phyloP scores from a whole-genome alignment of 2,113 vertebrate genomes.

The Terrapene triunguis region DNA sequence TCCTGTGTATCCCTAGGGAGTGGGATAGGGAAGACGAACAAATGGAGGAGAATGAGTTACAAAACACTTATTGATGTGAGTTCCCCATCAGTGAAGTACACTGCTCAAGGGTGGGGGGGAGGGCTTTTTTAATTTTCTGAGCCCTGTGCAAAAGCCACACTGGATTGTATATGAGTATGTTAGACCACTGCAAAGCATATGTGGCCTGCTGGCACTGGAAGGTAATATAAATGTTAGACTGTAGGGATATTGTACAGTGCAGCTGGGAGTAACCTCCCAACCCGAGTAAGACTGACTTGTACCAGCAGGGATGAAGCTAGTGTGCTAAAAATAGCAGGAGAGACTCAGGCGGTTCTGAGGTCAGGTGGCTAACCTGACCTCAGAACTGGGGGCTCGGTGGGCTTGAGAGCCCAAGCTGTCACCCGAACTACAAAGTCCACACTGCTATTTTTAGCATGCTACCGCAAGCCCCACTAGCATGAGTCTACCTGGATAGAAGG shows the following conservation, averaged over 20 bases:
- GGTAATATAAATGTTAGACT: not conserved
- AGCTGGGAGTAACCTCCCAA: not conserved
- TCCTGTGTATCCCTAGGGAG: not conserved
- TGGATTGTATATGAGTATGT: not conserved
- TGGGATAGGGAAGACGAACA: not conserved
- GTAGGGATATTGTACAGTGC: not conserved
- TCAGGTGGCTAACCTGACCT: not conserved
- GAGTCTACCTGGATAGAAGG: not conserved
- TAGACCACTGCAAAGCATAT: not conserved
- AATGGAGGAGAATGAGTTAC: not conserved
- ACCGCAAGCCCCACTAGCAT: not conserved
- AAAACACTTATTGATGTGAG: not conserved
- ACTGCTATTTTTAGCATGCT: not conserved
- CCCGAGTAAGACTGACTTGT: not conserved
- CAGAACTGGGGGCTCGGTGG: not conserved
- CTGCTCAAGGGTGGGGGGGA: not conserved
- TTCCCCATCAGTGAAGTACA: not conserved
- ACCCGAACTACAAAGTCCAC: not conserved
- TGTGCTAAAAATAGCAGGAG: not conserved
- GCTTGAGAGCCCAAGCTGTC: not conserved
- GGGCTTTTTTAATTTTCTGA: rapidly evolving
- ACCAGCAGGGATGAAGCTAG: not conserved
- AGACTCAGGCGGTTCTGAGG: not conserved
- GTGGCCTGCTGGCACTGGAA: not conserved
- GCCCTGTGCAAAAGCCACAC: not conserved